Evolutionary conservation across 2,888 invertebrate species (phyloP), one percentile per base, ranked within the genome.

Genomic region (Steromphala cineraria): DNA sequence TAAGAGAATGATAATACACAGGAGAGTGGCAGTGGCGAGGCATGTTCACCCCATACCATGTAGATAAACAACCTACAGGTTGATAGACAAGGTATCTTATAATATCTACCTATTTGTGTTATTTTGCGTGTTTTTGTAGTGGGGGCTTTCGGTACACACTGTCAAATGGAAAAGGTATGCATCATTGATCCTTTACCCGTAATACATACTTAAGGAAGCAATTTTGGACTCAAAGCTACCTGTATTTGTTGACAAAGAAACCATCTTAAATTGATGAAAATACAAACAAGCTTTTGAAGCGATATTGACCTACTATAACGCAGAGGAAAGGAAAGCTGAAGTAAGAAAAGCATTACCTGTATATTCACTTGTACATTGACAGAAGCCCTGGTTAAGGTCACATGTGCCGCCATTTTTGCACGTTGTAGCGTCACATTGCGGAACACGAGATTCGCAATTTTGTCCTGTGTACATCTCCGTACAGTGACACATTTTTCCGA

Each of bases 331-430:
- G n/a, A n/a, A n/a, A n/a, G n/a, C n/a, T n/a, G n/a, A n/a, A n/a
- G n/a, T n/a, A n/a, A n/a, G n/a, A 46, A 46, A 46, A 10, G 19
- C 4, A 84, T 84, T 86, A 87, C 89, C 89, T 19, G 80, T 83
- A 76, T 82, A 87, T 67, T 85, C 85, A n/a, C 79, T 67, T 10
- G 80, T 80, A 82, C 87, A 87, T 4, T 81, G 67, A 53, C 89
- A 89, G 3, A 67, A 31, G 77, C 83, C 84, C 79, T 83, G 74
- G 78, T 85, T 87, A 7, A 80, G 67, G 13, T 87, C 85, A 53
- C 86, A 86, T 0, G 81, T 84, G n/a, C 79, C 83, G 56, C 82
- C 82, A 78, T 86, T 85, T 76, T 85, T 55, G 79, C 88, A 87
- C 13, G 74, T 17, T 24, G 62, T 62, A 15, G 28, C 28, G 62